Percentiles rank a stretch among this genome's conserved stretches.
Conservation (phyloP, 2,113 vertebrate species). For the Neolamprologus sp. region DNA sequence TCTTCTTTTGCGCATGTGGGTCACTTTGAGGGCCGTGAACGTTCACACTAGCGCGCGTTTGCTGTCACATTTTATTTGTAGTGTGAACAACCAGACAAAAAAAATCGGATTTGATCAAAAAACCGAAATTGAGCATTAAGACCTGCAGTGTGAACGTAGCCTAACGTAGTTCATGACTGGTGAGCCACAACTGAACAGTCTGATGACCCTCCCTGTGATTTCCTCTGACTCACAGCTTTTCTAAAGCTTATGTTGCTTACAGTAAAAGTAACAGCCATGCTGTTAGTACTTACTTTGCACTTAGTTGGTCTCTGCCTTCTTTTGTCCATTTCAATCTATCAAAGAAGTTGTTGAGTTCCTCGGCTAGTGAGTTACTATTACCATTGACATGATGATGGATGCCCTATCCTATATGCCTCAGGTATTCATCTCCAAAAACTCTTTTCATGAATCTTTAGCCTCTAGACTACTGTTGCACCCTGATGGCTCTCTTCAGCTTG, state of each 20-base stretch:
- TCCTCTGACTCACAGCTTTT: not conserved
- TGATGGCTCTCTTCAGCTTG: not conserved
- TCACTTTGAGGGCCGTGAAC: not conserved
- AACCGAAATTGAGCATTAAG: not conserved
- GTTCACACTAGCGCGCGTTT: accelerated
- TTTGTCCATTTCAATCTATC: not conserved
- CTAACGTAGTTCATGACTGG: too few relatives aligned
- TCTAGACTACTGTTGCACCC: not conserved
- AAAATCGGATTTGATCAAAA: not conserved
- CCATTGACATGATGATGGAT: not conserved
- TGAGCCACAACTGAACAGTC: not conserved
- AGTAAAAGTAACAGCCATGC: too few relatives aligned
- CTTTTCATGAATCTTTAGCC: not conserved
- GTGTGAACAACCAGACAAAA: not conserved
- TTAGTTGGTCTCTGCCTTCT: not conserved
- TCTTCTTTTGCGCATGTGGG: not conserved
- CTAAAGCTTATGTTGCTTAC: too few relatives aligned
- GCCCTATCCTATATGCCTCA: not conserved
- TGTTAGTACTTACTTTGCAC: too few relatives aligned
- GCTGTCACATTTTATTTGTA: not conserved
- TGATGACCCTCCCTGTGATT: not conserved
- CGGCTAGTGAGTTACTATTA: not conserved
- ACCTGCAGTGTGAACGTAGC: too few relatives aligned
- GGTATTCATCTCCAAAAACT: not conserved
- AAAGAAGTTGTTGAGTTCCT: not conserved